Conservation (phyloP, 2,113 vertebrate species). For the Mungos mungo region DNA sequence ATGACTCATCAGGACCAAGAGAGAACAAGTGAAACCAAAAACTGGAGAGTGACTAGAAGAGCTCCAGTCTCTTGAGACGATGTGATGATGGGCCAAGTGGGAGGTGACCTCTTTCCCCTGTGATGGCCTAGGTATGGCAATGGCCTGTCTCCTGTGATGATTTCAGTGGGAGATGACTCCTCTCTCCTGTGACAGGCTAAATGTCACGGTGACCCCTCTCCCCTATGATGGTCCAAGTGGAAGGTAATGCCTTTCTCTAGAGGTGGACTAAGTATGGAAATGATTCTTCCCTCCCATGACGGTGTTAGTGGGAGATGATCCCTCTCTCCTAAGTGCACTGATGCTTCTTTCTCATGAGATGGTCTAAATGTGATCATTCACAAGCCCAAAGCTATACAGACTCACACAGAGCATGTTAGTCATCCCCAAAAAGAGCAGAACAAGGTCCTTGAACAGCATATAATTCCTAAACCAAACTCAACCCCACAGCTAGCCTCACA, state of each 20-base stretch:
- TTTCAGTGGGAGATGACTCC: not conserved
- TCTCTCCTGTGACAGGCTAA: not conserved
- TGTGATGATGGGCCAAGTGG: not conserved
- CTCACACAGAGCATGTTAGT: not conserved
- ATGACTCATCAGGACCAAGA: not conserved
- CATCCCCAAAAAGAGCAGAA: not conserved
- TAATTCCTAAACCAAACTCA: not conserved
- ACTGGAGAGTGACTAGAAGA: not conserved
- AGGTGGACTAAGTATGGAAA: not conserved
- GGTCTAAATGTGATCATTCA: not conserved
- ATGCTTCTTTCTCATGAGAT: not conserved
- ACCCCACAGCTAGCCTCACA: not conserved
- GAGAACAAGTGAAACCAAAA: not conserved
- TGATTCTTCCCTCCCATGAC: not conserved
- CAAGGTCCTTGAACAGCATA: not conserved
- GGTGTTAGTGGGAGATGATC: not conserved
- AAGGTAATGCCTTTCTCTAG: not conserved
- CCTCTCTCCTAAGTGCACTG: not conserved
- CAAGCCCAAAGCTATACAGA: not conserved
- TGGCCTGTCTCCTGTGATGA: not conserved
- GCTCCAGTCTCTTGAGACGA: not conserved
- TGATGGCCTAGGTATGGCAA: not conserved
- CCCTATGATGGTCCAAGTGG: not conserved
- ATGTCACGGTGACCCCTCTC: not conserved
- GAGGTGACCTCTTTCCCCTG: not conserved